Evolutionary conservation across 2,797 vertebrate species (phyloP), one percentile per base, ranked within the genome.

Genomic region (Sebastes kiyomatsui): DNA sequence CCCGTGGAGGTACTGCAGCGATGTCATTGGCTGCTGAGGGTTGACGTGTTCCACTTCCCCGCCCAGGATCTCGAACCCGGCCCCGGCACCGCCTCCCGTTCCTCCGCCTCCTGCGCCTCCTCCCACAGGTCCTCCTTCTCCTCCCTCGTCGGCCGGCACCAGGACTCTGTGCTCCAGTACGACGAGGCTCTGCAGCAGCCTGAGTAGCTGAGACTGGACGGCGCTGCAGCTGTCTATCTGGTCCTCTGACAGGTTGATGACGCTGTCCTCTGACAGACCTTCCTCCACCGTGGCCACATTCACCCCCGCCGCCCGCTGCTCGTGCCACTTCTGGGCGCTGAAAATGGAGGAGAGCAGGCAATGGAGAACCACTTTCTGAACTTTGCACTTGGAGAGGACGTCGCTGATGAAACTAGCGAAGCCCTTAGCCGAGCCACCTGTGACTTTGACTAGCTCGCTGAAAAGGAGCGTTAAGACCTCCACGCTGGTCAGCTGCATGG

Each of bases 341-440:
- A 99, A 99, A 92, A 99, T 99, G 49, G 98, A 98, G 10, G 98
- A 99, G 0, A 99, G 95, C 78, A 99, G 92, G 82, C 98, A 99
- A 72, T 99, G 99, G 58, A 99, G 96, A 85, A 99, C 95, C 84
- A 99, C 98, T 77, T 99, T 99, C 93, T 99, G 99, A 85, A 99
- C 98, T 90, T 99, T 99, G 94, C 99, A 99, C 88, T 99, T 99
- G 3, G 97, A 99, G 66, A 99, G 93, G 92, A 99, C 97, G 9
- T 99, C 99, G 0, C 97, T 97, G 90, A 99, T 99, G 87, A 99
- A 99, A 88, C 98, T 98, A 62, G 99, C 98, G 65, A 99, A 99
- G 54, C 99, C 99, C 83, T 99, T 99, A 0, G 99, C 97, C 2
- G 98, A 99, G 82, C 97, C 97, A 35, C 97, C 98, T 3, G 97